Conservation (phyloP, 2,797 vertebrate genomes). For the Furcifer pardalis region DNA sequence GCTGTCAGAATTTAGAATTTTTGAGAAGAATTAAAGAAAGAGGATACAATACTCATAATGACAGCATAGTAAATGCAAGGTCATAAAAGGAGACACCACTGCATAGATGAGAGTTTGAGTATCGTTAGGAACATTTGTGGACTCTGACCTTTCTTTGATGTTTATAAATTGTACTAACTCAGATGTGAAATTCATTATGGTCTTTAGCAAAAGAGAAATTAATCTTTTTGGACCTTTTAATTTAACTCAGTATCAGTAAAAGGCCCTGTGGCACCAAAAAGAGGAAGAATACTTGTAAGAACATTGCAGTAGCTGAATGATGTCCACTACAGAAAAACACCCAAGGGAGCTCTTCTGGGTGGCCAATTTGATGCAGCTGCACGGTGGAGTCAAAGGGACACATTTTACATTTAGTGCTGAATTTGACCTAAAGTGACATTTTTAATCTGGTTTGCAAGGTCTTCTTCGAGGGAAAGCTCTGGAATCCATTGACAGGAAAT, state of each 20-base stretch:
- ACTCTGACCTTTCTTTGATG: conserved; percentile 58
- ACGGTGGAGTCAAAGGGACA: background rate
- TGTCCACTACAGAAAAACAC: background rate
- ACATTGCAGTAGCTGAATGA: conserved; percentile 1
- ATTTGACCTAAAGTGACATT: background rate
- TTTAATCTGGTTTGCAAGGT: background rate
- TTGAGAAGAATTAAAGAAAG: conserved; percentile 31
- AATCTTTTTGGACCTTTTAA: conserved; percentile 44
- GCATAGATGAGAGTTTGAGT: conserved; percentile 18
- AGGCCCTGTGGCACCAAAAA: conserved; percentile 37
- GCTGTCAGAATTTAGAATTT: conserved; percentile 14
- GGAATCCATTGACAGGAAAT: background rate
- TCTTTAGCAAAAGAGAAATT: conserved; percentile 41
- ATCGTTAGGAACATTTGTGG: conserved; percentile 30
- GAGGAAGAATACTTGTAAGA: background rate
- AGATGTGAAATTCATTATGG: conserved; percentile 48
- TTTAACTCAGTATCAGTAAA: conserved; percentile 46
- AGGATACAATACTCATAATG: conserved; percentile 23
- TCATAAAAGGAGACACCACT: conserved; percentile 25
- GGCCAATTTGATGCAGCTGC: conserved; percentile 14
- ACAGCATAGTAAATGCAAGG: conserved; percentile 31
- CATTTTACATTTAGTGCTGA: conserved; percentile 9
- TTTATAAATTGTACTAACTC: conserved; percentile 38
- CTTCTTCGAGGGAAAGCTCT: background rate
- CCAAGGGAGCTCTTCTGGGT: background rate